These are phyloP conservation scores for Hymenochirus boettgeri DNA, from an alignment of 2,113 vertebrate species.

Conservation along the genomic window DNA sequence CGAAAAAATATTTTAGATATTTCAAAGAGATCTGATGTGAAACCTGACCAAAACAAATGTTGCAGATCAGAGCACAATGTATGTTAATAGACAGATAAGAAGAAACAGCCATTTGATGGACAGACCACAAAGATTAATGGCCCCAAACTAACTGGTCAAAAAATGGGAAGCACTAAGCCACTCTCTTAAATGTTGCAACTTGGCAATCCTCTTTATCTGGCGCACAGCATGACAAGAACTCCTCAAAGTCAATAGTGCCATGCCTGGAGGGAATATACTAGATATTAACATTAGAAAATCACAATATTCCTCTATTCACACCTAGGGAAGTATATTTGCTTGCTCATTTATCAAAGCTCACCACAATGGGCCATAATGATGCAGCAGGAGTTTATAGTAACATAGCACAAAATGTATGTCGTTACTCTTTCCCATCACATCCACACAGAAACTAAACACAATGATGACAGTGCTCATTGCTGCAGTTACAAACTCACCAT, in stretches of 20 bases:
- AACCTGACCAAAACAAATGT: neutral
- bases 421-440: too few relatives aligned
- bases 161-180: slow-evolving; percentile 93
- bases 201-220: slow-evolving; percentile 96
- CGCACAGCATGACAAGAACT: slow-evolving; percentile 99
- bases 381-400: too few relatives aligned
- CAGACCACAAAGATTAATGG: neutral
- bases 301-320: neutral
- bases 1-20: neutral
- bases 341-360: neutral
- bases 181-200: slow-evolving; percentile 92
- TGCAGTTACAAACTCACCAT: slow-evolving; percentile 72
- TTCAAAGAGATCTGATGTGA: neutral
- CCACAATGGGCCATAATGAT: too few relatives aligned
- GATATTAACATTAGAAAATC: neutral
- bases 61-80: neutral
- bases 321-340: neutral
- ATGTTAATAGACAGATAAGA: neutral
- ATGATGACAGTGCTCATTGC: too few relatives aligned
- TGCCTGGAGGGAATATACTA: slow-evolving; percentile 65
- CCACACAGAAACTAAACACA: too few relatives aligned
- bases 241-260: slow-evolving; percentile 97
- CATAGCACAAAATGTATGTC: too few relatives aligned
- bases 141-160: slow-evolving; percentile 83
- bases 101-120: neutral